Evolutionary conservation across 2,113 vertebrate genomes (phyloP).

Genomic region (Notothenia coriiceps): DNA sequence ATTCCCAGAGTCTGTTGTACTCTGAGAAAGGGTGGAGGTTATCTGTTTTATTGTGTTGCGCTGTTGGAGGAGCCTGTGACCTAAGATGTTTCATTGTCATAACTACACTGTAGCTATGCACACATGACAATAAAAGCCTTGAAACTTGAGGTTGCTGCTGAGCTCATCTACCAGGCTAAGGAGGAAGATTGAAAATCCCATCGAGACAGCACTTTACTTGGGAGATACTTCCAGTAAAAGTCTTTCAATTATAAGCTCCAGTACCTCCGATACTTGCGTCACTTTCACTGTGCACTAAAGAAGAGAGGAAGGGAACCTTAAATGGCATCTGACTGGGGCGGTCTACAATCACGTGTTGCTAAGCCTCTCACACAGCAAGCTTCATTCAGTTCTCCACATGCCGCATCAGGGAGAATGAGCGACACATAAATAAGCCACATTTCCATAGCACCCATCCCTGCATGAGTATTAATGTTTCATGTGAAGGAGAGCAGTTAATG

Average conservation of each 20-base stretch:
- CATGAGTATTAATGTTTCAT: conserved; percentile 14
- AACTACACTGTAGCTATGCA: no score
- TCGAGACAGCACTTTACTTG: conserved; percentile 48
- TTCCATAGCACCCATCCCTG: conserved; percentile 1
- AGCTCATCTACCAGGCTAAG: conserved; percentile 11
- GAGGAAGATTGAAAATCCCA: conserved; percentile 36
- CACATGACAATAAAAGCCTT: no score
- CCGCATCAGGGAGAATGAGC: conserved; percentile 33
- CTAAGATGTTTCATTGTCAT: no score
- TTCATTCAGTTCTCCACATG: conserved; percentile 29
- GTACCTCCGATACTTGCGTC: conserved; percentile 45
- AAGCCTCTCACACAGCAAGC: conserved; percentile 8
- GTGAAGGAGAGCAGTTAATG: conserved; percentile 17
- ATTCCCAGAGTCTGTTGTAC: neutral
- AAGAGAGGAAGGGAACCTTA: conserved; percentile 20
- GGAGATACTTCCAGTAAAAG: conserved; percentile 41
- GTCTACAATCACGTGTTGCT: conserved; percentile 10
- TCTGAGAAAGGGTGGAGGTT: neutral
- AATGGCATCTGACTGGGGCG: conserved; percentile 46
- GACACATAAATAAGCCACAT: conserved; percentile 26
- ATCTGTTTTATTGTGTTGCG: no score
- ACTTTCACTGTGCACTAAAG: conserved; percentile 31
- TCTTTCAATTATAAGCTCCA: conserved; percentile 65
- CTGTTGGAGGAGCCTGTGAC: no score
- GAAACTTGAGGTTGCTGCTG: neutral